Conservation (phyloP, 2,113 vertebrate genomes). For the Condylura cristata region DNA sequence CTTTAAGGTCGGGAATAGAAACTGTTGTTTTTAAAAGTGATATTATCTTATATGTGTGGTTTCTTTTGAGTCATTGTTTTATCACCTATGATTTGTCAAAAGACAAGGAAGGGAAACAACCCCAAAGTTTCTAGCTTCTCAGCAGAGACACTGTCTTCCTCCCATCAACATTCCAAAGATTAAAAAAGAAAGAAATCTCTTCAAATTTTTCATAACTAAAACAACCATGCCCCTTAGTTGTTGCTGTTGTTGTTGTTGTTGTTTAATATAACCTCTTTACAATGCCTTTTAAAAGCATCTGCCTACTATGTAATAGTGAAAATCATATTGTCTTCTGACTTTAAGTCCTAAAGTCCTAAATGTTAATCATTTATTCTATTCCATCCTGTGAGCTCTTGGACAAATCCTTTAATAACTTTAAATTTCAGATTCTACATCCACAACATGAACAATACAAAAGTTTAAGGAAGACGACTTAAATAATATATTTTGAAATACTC, state of each 20-base stretch:
- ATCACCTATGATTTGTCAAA: background rate
- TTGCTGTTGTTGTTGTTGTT: no score
- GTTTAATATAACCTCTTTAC: background rate
- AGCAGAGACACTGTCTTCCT: background rate
- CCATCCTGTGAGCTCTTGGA: background rate
- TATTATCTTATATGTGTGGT: background rate
- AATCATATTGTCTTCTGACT: background rate
- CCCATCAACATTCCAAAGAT: background rate
- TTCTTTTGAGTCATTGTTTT: background rate
- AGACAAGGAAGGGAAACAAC: background rate
- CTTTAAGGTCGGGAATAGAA: background rate
- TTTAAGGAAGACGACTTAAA: background rate
- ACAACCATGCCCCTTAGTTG: background rate
- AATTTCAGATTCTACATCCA: background rate
- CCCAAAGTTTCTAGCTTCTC: background rate
- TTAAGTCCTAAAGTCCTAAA: constrained; percentile 4
- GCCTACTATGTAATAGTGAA: background rate
- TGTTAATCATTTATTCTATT: background rate
- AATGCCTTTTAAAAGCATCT: background rate
- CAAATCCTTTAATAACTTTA: background rate
- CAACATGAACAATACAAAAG: background rate
- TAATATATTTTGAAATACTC: background rate
- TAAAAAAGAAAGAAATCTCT: background rate
- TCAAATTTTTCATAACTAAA: background rate
- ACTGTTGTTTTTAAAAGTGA: background rate